Percentiles rank a stretch among this genome's conserved stretches.
These are phyloP conservation scores for Nothoprocta pentlandii DNA, from an alignment of 2,113 vertebrate species.

Conservation along the genomic window DNA sequence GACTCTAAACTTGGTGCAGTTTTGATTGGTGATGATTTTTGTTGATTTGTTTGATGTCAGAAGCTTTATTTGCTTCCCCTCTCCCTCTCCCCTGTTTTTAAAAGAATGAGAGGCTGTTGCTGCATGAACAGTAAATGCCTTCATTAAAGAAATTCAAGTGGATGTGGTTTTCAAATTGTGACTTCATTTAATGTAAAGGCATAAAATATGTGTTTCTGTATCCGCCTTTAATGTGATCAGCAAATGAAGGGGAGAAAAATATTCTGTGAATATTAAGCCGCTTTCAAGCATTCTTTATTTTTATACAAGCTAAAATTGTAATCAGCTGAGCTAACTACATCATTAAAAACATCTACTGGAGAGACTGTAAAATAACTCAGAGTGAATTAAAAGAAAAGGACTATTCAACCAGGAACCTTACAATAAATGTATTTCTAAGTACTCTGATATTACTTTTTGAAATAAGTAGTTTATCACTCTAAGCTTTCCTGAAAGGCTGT, in stretches of 20 bases:
- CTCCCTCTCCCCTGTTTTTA: not conserved
- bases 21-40: not conserved
- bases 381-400: constrained; percentile 29
- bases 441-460: not conserved
- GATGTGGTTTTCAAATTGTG: not conserved
- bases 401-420: not conserved
- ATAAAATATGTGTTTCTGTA: not conserved
- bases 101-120: not conserved
- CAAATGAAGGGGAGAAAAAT: not conserved
- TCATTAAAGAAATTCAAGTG: not conserved
- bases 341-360: constrained; percentile 5
- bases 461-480: constrained; percentile 17
- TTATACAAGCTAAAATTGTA: not conserved
- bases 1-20: not conserved
- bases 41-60: not conserved
- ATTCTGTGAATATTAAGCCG: not conserved
- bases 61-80: not conserved
- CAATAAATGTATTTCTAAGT: not conserved
- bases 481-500: constrained; percentile 29
- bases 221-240: not conserved
- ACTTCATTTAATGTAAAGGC: not conserved
- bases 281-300: constrained; percentile 17
- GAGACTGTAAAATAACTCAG: not conserved
- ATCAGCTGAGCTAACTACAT: not conserved
- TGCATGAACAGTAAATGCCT: not conserved